phyloP scores from a whole-genome alignment of 2,797 vertebrate species.

The Agapornis canus region DNA sequence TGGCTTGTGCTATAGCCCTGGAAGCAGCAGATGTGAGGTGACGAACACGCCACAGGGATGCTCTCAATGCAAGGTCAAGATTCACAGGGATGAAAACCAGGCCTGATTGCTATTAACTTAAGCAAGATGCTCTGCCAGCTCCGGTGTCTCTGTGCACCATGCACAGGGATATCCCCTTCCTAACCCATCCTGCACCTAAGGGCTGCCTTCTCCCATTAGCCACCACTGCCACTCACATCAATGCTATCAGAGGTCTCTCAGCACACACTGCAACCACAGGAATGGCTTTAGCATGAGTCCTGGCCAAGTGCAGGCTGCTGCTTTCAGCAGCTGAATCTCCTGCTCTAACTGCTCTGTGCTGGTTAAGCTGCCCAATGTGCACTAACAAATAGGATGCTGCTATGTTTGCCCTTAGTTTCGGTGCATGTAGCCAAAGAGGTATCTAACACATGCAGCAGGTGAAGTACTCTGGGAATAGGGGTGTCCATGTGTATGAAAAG shows the following conservation, averaged over 20 bases:
- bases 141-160: too few species aligned
- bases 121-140: background rate
- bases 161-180: background rate
- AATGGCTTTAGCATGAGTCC: background rate
- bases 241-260: background rate
- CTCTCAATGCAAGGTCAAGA: background rate
- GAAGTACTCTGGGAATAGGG: rapidly evolving
- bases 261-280: background rate
- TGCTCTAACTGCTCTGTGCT: background rate
- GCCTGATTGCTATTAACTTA: background rate
- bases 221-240: background rate
- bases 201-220: too few species aligned
- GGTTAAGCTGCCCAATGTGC: too few species aligned
- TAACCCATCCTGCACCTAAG: background rate
- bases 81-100: background rate
- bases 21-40: background rate
- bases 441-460: rapidly evolving
- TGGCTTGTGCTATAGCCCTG: background rate
- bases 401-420: background rate
- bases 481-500: background rate
- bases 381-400: background rate
- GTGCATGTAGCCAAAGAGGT: background rate
- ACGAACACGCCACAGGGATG: background rate
- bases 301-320: too few species aligned
- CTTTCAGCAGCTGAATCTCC: background rate